These are phyloP conservation scores for Megastigmus dorsalis DNA, from an alignment of 2,888 invertebrate species.

Conservation along the genomic window DNA sequence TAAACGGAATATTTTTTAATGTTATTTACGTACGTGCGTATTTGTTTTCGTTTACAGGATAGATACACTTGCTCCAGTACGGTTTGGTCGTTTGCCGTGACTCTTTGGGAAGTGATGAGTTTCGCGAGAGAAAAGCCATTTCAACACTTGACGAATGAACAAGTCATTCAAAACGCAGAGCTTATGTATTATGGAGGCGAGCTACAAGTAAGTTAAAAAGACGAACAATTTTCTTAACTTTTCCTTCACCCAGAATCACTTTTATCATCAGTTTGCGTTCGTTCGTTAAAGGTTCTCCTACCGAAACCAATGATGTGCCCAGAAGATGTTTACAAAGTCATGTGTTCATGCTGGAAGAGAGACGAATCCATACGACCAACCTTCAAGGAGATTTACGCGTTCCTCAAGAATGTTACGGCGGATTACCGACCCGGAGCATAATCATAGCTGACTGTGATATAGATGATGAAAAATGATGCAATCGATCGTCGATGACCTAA, in stretches of 20 bases:
- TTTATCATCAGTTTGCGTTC: neutral
- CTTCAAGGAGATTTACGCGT: conserved; percentile 82
- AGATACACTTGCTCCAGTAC: conserved; percentile 80
- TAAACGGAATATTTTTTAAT: no score
- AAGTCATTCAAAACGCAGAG: conserved; percentile 80
- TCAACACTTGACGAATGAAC: conserved; percentile 78
- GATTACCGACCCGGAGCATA: conserved; percentile 75
- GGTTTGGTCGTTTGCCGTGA: conserved; percentile 81
- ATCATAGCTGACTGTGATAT: conserved; percentile 49
- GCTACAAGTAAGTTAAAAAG: conserved; percentile 75
- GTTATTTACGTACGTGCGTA: conserved; percentile 33
- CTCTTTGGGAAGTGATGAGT: conserved; percentile 80
- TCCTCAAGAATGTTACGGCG: conserved; percentile 80
- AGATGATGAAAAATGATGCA: neutral
- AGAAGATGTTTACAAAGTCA: conserved; percentile 83
- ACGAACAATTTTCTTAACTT: neutral
- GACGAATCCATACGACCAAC: conserved; percentile 78
- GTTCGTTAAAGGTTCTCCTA: conserved; percentile 75
- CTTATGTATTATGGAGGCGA: conserved; percentile 80
- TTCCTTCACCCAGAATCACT: neutral
- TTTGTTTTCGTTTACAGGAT: no score
- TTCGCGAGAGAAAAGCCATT: conserved; percentile 79
- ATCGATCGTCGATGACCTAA: conserved; percentile 30
- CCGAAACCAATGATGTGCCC: conserved; percentile 87
- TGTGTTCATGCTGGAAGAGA: conserved; percentile 82